phyloP scores from a whole-genome alignment of 2,797 vertebrate genomes.

The Phyllotis vaccarum region DNA sequence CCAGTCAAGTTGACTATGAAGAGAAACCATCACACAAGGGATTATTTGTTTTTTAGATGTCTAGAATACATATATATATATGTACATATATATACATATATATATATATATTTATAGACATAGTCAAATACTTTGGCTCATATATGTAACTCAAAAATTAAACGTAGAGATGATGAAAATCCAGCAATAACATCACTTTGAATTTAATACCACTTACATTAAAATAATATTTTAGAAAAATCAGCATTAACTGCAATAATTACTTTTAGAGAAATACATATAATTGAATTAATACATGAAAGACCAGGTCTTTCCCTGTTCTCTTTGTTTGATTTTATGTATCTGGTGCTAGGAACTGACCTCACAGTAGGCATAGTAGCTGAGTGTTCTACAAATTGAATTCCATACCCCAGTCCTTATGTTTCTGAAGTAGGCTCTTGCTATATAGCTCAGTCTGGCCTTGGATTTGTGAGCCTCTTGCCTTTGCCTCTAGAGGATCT shows the following conservation, averaged over 20 bases:
- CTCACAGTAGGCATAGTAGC: rapidly evolving
- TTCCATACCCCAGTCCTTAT: neutral
- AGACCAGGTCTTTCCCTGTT: neutral
- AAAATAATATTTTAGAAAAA: conserved; percentile 27
- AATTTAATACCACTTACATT: neutral
- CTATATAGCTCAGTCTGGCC: neutral
- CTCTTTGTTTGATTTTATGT: neutral
- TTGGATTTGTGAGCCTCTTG: neutral
- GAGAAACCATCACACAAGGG: neutral
- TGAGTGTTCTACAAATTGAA: neutral
- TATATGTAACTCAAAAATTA: neutral
- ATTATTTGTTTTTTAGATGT: neutral
- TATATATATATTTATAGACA: neutral
- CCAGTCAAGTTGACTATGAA: neutral
- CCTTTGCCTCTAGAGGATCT: neutral
- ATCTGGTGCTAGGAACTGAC: neutral
- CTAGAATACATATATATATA: neutral
- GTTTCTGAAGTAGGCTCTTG: neutral
- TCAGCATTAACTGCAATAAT: neutral
- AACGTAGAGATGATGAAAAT: neutral
- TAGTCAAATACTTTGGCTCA: neutral
- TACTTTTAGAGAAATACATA: neutral
- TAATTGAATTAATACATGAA: neutral
- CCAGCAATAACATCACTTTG: neutral
- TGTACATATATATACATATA: neutral